Percentiles rank a stretch among this genome's conserved stretches.
phyloP scores from a whole-genome alignment of 2,797 vertebrate genomes.

The Spizella passerina region DNA sequence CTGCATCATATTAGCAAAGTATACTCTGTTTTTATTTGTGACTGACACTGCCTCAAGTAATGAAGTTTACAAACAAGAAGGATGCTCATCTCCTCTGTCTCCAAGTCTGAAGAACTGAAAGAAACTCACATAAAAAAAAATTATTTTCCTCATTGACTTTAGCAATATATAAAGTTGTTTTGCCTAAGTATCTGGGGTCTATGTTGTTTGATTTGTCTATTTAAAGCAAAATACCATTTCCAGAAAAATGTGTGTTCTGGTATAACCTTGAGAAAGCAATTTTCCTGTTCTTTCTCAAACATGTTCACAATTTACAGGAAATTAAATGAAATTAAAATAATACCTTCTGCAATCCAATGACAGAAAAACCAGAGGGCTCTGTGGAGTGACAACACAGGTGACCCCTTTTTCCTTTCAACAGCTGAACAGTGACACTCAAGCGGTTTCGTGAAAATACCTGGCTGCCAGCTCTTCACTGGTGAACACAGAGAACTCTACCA shows the following conservation, averaged over 20 bases:
- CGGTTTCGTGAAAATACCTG: background rate
- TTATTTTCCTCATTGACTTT: background rate
- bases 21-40: background rate
- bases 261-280: background rate
- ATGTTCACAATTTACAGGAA: background rate
- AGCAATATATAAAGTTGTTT: background rate
- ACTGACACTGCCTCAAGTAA: background rate
- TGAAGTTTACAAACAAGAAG: background rate
- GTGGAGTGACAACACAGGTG: background rate
- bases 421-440: background rate
- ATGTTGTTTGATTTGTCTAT: background rate
- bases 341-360: background rate
- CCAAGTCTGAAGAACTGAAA: background rate
- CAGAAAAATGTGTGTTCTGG: accelerated
- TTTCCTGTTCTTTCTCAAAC: background rate
- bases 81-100: background rate
- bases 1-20: background rate
- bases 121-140: background rate
- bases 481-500: background rate
- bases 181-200: background rate
- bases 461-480: background rate
- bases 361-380: background rate
- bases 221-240: background rate
- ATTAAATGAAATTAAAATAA: background rate
- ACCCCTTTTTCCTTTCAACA: background rate